phyloP scores from a whole-genome alignment of 92 coral and sea anemone genomes.

The Micromussa lordhowensis region DNA sequence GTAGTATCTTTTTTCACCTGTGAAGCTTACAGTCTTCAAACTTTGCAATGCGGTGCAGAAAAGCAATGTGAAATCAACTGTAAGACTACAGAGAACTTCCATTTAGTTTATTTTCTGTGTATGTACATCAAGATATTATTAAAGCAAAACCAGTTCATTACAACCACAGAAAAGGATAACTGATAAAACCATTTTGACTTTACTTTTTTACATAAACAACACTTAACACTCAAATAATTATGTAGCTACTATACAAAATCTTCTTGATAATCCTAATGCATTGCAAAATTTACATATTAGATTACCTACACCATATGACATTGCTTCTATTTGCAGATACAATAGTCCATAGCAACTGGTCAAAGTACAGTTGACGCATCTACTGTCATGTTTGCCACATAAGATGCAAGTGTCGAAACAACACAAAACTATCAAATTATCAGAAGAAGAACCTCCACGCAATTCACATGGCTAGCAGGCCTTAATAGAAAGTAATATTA shows the following conservation, averaged over 20 bases:
- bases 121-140: constrained; percentile 13
- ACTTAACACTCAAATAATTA: not conserved
- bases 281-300: constrained; percentile 39
- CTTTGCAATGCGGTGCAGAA: too few relatives aligned
- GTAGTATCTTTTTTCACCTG: not conserved
- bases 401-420: not conserved
- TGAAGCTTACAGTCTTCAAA: too few relatives aligned
- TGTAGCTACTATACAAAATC: constrained; percentile 20
- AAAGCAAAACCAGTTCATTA: constrained; percentile 19
- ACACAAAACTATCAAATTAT: not conserved
- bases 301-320: constrained; percentile 30
- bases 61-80: too few relatives aligned
- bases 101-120: constrained; percentile 13
- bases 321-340: not conserved
- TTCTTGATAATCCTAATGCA: constrained; percentile 14
- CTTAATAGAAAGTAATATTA: constrained; percentile 20
- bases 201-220: constrained; percentile 1
- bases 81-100: not conserved
- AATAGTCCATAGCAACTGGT: constrained; percentile 21
- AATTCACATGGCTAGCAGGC: not conserved
- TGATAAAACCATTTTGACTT: not conserved
- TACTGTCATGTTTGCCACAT: not conserved
- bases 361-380: constrained; percentile 16
- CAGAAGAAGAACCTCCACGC: not conserved
- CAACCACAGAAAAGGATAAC: not conserved